A percentile compares a stretch with the other conserved stretches of the same genome.
Evolutionary conservation across 2,797 vertebrate species (phyloP).

Genomic region (Dendrocincla fuliginosa): DNA sequence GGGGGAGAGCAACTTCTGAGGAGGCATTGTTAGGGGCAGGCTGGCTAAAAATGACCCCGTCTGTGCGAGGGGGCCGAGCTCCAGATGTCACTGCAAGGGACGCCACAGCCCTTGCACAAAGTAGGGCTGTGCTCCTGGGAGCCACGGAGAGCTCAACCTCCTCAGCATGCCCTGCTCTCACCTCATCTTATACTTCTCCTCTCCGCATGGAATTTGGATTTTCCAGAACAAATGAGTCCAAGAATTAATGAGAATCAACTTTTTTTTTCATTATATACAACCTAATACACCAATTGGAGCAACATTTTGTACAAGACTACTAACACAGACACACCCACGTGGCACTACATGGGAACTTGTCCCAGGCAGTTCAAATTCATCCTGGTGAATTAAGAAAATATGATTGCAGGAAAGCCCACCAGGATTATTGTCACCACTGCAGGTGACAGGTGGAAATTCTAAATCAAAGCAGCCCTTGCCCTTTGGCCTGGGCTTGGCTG

Average conservation of each 20-base stretch:
- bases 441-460: background rate
- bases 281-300: accelerated
- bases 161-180: background rate
- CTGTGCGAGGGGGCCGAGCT: constrained; percentile 39
- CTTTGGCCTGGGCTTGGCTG: background rate
- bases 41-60: constrained; percentile 47
- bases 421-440: background rate
- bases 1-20: constrained; percentile 7
- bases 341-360: background rate
- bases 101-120: background rate
- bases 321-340: accelerated
- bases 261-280: background rate
- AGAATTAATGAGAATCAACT: accelerated
- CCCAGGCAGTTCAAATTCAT: background rate
- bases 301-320: background rate
- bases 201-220: background rate
- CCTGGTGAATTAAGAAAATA: background rate
- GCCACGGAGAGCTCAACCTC: background rate
- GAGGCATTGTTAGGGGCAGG: constrained; percentile 39
- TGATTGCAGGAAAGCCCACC: background rate
- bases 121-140: constrained; percentile 25
- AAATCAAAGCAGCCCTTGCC: background rate
- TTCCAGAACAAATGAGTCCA: background rate
- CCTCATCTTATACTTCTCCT: background rate
- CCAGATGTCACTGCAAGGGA: constrained; percentile 61